Evolutionary conservation across 2,113 vertebrate species (phyloP), one percentile per base, ranked within the genome.

Genomic region (Cyanoliseus patagonus): DNA sequence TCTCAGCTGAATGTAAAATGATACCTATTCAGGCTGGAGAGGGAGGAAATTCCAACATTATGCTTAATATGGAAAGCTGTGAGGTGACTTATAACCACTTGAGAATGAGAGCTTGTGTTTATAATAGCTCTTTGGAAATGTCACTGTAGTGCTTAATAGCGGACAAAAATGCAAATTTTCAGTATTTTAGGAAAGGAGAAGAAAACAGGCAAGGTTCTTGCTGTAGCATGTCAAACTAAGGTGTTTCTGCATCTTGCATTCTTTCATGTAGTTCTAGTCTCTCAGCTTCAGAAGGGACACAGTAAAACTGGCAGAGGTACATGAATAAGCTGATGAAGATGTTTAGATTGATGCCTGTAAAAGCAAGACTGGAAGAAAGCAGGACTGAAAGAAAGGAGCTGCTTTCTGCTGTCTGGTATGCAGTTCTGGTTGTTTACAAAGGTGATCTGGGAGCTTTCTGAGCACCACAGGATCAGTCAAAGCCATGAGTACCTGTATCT

Each of bases 41-140:
- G 35, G 67, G 70, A 31, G 61, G 68, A 66, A 61, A 80, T 66
- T 88, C 44, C 59, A 69, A 27, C 31, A 51, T 75, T 35, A 72
- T 3, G 5, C 39, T 79, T 55, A 88, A 8, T 51, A 63, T 53
- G 51, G 70, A 79, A 90, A 93, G n/a, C 46, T 87, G n/a, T 61
- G 66, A 87, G 22, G n/a, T 88, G 62, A 72, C 35, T 83, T 91
- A 68, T 19, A 64, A 24, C 41, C 35, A n/a, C 47, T 69, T 47
- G 64, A 86, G 35, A 96, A 76, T 28, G 76, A 94, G 53, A 66
- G 46, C 31, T 10, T 57, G 16, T 79, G 23, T 46, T 90, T 82
- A 24, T 68, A 53, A 13, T 76, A 51, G 42, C 39, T 90, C 24
- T 9, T 83, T 88, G 76, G 67, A 92, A 86, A 70, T 57, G 44